These are phyloP conservation scores for Amblyopsis hoosieri DNA, from an alignment of 2,797 vertebrate genomes.

Conservation along the genomic window DNA sequence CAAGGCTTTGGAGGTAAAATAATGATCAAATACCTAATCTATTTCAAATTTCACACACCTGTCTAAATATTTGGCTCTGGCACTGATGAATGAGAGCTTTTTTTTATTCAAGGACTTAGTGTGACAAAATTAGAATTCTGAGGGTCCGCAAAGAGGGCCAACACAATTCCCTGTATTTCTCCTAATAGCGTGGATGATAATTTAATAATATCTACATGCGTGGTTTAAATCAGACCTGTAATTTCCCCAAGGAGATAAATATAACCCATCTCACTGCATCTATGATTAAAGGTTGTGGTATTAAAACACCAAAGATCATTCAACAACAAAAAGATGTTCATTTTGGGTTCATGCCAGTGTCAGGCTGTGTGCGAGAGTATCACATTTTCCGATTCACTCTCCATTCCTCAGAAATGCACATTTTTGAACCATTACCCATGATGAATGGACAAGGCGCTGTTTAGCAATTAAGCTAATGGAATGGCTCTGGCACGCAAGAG, in stretches of 20 bases:
- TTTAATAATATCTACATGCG: not conserved
- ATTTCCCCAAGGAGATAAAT: no score
- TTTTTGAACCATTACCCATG: conserved; percentile 41
- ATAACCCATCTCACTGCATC: not conserved
- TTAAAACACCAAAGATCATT: not conserved
- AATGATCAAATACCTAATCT: conserved; percentile 34
- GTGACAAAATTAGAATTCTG: conserved; percentile 23
- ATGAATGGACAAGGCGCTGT: conserved; percentile 37
- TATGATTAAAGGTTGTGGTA: conserved; percentile 2
- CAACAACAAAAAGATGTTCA: conserved; percentile 4
- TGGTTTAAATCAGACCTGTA: not conserved
- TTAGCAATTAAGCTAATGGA: conserved; percentile 32
- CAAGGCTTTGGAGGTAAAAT: conserved; percentile 35
- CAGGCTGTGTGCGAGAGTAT: conserved; percentile 13
- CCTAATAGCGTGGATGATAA: conserved; percentile 5
- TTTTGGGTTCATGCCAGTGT: conserved; percentile 4
- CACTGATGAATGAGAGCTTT: conserved; percentile 6
- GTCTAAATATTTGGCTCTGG: conserved; percentile 49
- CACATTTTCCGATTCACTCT: conserved; percentile 37
- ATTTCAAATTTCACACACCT: conserved; percentile 56
- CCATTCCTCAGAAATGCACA: conserved; percentile 20
- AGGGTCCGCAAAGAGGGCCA: not conserved
- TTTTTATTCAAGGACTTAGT: conserved; percentile 51
- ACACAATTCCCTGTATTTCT: not conserved
- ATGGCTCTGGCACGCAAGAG: conserved; percentile 30